Base-by-base conservation (phyloP, 2,113 vertebrate genomes). In the Myiozetetes cayanensis region DNA sequence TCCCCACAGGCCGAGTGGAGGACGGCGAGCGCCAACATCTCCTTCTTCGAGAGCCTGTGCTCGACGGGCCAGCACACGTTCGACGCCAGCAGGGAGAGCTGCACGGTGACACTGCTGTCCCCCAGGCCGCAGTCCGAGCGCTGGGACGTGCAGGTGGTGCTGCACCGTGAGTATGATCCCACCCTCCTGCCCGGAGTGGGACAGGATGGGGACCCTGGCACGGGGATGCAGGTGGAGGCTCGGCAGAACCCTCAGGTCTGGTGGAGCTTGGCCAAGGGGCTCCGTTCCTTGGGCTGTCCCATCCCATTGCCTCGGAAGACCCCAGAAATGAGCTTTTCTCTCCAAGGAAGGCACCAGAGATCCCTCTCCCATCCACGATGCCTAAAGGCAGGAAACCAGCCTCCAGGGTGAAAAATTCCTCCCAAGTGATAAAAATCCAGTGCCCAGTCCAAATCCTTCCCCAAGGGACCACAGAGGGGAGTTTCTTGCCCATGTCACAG, bases 21-120 rank as follows among this genome's bases (percentile, higher is more conserved):
- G 20, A 14, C 0, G 0, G 27, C n/a, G 61, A 90, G 71, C 10
- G 1, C 2, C 1, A 71, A 89, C 19, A 8, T 20, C n/a, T 92
- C 78, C 15, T 91, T 98, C 77, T 80, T 88, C 3, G 70, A 74
- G 12, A 52, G 65, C 33, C 85, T 98, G 82, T 98, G 98, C 94
- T 96, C 37, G 10, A 95, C 96, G 0, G 70, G 61, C 24, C 97
- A 96, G 65, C 77, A 65, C 6, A 22, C 1, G 5, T 98, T 97
- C 85, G 82, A 97, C 6, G 14, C 35, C 31, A 47, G 55, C 70
- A 95, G 80, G 15, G 98, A 98, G 6, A 2, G 16, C 2, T 98
- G 98, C 77, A 70, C 15, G 0, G 77, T 98, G 41, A 10, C 0
- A 1, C 30, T 98, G 77, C 86, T 11, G 2, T 62, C 88, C 15